phyloP scores from a whole-genome alignment of 2,888 invertebrate species.

The Mythimna albipuncta region DNA sequence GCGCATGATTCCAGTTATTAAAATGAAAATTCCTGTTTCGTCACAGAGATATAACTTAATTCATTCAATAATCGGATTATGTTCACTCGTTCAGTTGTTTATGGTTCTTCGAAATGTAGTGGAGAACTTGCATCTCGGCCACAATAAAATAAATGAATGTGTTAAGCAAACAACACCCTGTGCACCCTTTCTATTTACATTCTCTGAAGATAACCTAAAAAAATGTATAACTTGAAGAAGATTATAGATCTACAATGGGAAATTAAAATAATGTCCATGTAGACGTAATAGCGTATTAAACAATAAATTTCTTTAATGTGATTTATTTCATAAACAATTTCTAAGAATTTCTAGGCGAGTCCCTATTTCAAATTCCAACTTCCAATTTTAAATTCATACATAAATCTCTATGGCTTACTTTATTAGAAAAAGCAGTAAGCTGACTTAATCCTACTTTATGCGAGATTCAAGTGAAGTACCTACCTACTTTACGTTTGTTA shows the following conservation, averaged over 20 bases:
- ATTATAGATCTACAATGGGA: neutral
- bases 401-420: neutral
- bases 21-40: slow-evolving; percentile 13
- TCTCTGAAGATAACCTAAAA: neutral
- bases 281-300: neutral
- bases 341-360: neutral
- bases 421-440: neutral
- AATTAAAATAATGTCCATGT: neutral
- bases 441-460: neutral
- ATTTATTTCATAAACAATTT: neutral
- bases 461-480: neutral
- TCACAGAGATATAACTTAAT: slow-evolving; percentile 12
- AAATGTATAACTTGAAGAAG: neutral
- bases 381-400: too few relatives aligned
- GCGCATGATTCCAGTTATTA: slow-evolving; percentile 23
- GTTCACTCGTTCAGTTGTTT: slow-evolving; percentile 15
- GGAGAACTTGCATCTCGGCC: neutral
- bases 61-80: neutral
- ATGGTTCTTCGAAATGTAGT: neutral
- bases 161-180: slow-evolving; percentile 1
- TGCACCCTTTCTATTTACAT: neutral
- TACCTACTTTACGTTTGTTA: neutral
- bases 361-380: too few relatives aligned
- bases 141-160: slow-evolving; percentile 1
- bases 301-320: neutral